Evolutionary conservation across 2,888 invertebrate genomes (phyloP), one percentile per base, ranked within the genome.

Genomic region (Pseudococcus viburni): DNA sequence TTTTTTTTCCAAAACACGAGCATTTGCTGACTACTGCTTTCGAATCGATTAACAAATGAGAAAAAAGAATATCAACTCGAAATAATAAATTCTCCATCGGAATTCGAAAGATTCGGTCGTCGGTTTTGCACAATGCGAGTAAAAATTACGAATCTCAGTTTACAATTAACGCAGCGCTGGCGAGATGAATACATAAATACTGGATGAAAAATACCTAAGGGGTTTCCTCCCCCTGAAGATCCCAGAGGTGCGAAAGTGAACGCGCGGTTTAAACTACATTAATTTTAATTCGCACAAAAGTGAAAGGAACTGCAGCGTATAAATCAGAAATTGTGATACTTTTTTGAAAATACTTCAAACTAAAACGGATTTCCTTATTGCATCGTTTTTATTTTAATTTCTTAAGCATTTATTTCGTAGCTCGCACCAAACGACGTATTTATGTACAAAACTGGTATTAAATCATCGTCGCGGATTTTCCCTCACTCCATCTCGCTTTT

Each of bases 211-310:
- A 42, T 42, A 42, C 42, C 42, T 7, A 26, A 68, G 26, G 11
- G 12, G 22, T 4, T 26, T 26, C 19, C 7, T 26, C 12, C n/a
- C 5, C 17, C 6, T n/a, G n/a, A n/a, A 59, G n/a, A n/a, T n/a
- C 12, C 48, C 4, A 51, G 48, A 51, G 48, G 48, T 51, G 12
- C 19, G 8, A 42, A 42, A 64, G 19, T 1, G 0, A 7, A 64
- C 22, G n/a, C 42, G 9, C 42, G 42, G 42, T 42, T 42, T 42
- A 42, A 42, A 42, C 1, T 42, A 64, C 73, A 73, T 73, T 73
- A 73, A 73, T 73, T 73, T 73, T 19, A 33, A 33, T 73, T 73
- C 73, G 73, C 33, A 73, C 73, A 73, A 73, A 73, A 33, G 73
- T 73, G 33, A 73, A 33, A 73, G 73, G 73, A 73, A 73, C 33